Evolutionary conservation across 64 coral and sea anemone species (phyloP).

Genomic region (Montipora cactus): DNA sequence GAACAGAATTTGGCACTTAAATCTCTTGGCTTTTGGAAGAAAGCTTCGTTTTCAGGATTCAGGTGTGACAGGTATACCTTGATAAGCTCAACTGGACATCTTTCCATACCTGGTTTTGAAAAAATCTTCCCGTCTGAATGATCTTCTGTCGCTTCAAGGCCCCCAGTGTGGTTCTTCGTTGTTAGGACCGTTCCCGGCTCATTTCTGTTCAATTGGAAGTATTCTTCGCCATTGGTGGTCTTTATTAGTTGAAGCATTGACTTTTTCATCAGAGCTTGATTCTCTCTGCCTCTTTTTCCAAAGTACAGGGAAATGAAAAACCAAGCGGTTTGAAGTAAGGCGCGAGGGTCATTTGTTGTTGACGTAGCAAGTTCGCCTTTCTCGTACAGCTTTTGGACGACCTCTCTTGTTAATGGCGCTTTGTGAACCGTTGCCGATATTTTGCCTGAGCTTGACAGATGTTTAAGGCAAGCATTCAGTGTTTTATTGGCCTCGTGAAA

Average conservation of each 20-base stretch:
- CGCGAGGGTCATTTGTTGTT: no score
- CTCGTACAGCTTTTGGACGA: no score
- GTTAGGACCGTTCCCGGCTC: neutral
- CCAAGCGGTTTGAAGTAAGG: no score
- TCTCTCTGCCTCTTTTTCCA: neutral
- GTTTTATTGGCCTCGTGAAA: no score
- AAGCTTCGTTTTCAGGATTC: neutral
- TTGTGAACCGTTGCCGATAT: no score
- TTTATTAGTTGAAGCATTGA: neutral
- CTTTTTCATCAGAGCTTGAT: neutral
- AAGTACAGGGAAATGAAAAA: no score
- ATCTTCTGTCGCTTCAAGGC: neutral
- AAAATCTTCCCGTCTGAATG: neutral
- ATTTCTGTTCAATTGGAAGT: neutral
- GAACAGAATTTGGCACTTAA: neutral
- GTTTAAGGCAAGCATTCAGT: no score
- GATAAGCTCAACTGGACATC: neutral
- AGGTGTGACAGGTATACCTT: neutral
- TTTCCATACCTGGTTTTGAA: neutral
- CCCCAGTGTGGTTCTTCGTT: neutral
- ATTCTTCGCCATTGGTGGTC: neutral
- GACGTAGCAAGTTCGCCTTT: no score
- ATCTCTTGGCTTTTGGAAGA: neutral
- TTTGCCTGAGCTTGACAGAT: no score
- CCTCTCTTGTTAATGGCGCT: no score